These are phyloP conservation scores for Ramphastos sulfuratus DNA, from an alignment of 2,113 vertebrate species.

Conservation along the genomic window DNA sequence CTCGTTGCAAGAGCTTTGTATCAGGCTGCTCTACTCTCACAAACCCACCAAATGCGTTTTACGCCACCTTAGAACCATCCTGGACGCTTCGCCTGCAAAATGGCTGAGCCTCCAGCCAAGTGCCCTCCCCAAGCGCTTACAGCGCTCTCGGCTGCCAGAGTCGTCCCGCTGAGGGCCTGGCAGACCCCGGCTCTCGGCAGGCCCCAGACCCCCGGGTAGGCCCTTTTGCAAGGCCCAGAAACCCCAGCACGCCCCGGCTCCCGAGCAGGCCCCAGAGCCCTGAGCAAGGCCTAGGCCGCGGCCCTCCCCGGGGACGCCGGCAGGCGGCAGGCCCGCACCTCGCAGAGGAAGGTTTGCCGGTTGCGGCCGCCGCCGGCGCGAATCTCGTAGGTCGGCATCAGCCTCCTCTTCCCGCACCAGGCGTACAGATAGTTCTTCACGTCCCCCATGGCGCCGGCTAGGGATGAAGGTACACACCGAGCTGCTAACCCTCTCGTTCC, in stretches of 20 bases:
- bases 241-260: background rate
- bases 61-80: too few species aligned
- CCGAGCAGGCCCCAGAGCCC: background rate
- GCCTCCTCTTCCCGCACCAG: constrained; percentile 93
- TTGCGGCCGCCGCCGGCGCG: constrained; percentile 90
- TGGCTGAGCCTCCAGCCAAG: rapidly evolving
- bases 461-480: background rate
- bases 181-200: background rate
- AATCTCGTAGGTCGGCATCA: constrained; percentile 89
- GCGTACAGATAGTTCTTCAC: constrained; percentile 95
- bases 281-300: too few species aligned
- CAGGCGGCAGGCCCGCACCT: constrained; percentile 75
- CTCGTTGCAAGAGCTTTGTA: rapidly evolving
- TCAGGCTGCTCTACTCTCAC: rapidly evolving
- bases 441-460: constrained; percentile 83
- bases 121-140: too few species aligned
- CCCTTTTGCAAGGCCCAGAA: background rate
- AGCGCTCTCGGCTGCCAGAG: background rate
- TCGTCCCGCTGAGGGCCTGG: background rate
- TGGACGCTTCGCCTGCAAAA: rapidly evolving
- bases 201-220: background rate
- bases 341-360: constrained; percentile 92
- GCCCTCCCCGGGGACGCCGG: background rate
- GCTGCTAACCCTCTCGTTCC: background rate
- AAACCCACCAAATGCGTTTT: rapidly evolving